Conservation (phyloP, 1,140 invertebrate species). For the Drosophila pachea region DNA sequence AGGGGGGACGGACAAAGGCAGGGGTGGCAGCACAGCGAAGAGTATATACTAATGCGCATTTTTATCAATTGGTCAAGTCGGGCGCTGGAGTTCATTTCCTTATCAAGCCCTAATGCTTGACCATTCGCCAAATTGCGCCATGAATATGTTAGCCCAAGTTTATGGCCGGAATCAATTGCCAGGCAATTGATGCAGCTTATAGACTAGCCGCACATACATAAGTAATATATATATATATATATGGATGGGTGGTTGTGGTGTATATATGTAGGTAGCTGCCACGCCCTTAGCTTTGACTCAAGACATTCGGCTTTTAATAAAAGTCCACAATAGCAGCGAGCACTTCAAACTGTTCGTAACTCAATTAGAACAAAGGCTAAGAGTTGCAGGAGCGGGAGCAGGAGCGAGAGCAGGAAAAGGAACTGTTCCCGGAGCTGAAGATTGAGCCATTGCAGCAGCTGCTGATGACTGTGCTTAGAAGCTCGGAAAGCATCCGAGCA, state of each 20-base stretch:
- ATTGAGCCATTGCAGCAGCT: not conserved
- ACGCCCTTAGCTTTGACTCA: conserved; percentile 20
- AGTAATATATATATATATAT: not conserved
- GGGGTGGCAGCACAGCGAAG: conserved; percentile 35
- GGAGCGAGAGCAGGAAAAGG: no score
- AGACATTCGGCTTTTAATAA: conserved; percentile 53
- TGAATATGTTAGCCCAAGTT: conserved; percentile 61
- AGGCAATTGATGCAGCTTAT: conserved; percentile 15
- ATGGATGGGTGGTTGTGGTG: not conserved
- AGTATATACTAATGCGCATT: conserved; percentile 72
- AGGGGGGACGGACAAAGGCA: conserved; percentile 20
- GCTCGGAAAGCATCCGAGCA: conserved; percentile 7
- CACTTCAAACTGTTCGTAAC: conserved; percentile 58
- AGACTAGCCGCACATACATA: no score
- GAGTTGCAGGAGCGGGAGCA: conserved; percentile 5
- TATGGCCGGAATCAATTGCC: conserved; percentile 20
- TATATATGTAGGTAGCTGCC: not conserved
- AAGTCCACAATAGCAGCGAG: conserved; percentile 38
- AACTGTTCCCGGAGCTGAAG: not conserved
- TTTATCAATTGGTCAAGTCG: conserved; percentile 66
- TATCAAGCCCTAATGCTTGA: conserved; percentile 47
- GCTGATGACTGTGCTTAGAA: no score
- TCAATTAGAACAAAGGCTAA: conserved; percentile 70
- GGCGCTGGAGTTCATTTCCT: conserved; percentile 32
- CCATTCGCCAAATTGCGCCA: conserved; percentile 51